phyloP scores from a whole-genome alignment of 2,888 invertebrate species.

The Ennomos fuscantarius region DNA sequence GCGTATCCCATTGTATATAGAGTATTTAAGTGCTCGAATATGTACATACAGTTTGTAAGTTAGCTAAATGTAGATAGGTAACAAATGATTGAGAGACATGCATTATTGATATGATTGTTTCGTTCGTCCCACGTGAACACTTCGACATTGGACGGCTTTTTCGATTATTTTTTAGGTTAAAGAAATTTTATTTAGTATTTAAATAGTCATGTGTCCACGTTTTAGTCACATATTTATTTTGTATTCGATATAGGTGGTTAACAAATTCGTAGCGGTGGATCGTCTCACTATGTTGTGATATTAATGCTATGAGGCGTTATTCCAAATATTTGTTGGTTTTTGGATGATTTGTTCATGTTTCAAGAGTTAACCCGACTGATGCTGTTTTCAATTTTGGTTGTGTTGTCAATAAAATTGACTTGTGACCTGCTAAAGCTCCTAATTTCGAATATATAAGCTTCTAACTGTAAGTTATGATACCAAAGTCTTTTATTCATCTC shows the following conservation, averaged over 20 bases:
- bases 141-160: constrained; percentile 33
- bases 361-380: constrained; percentile 19
- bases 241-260: constrained; percentile 48
- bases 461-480: constrained; percentile 30
- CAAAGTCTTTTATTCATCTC: constrained; percentile 33
- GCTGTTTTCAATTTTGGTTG: constrained; percentile 8
- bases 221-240: constrained; percentile 65
- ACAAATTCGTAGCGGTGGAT: constrained; percentile 45
- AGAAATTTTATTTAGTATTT: constrained; percentile 43
- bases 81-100: constrained; percentile 33
- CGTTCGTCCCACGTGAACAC: constrained; percentile 11
- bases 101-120: constrained; percentile 10
- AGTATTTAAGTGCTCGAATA: constrained; percentile 59
- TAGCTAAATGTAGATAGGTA: constrained; percentile 56
- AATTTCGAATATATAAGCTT: constrained; percentile 8
- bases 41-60: constrained; percentile 58
- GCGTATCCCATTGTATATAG: constrained; percentile 55
- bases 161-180: constrained; percentile 38
- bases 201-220: constrained; percentile 44
- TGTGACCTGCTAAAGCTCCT: constrained; percentile 10
- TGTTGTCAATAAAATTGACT: constrained; percentile 37
- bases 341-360: constrained; percentile 22
- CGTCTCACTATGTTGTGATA: constrained; percentile 40
- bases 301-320: constrained; percentile 24
- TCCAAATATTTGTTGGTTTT: constrained; percentile 11